phyloP scores from a whole-genome alignment of 2,113 vertebrate species.

The Anarrhichthys ocellatus region DNA sequence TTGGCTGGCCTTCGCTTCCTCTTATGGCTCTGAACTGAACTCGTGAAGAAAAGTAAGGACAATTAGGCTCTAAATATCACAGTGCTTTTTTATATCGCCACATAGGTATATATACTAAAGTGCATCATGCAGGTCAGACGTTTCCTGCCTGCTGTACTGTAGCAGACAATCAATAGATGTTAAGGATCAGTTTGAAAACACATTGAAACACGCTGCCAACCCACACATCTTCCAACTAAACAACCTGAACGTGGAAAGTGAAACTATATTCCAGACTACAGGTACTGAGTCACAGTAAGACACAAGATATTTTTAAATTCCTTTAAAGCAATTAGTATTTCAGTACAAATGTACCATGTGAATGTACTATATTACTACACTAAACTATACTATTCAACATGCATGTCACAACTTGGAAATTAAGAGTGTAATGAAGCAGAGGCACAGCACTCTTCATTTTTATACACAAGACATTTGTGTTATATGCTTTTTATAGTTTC shows the following conservation, averaged over 20 bases:
- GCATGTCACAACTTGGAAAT: background rate
- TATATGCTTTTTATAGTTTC: background rate
- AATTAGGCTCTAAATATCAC: background rate
- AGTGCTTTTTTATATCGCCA: background rate
- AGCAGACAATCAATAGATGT: background rate
- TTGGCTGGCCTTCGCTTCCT: conserved; percentile 5
- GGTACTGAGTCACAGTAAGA: background rate
- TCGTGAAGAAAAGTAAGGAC: background rate
- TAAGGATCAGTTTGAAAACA: background rate
- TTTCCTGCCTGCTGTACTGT: background rate
- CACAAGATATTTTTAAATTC: background rate
- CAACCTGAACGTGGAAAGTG: background rate
- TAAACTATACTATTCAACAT: background rate
- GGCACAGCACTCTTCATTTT: background rate
- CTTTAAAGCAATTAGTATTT: background rate
- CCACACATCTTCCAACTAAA: background rate
- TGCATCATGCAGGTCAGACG: background rate
- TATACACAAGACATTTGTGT: background rate
- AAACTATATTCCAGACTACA: background rate
- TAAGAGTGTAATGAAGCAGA: background rate
- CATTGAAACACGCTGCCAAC: background rate
- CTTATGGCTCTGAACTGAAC: background rate
- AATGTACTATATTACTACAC: background rate
- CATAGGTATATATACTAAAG: background rate
- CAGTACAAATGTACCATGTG: background rate